A percentile compares a stretch with the other conserved stretches of the same genome.
These are phyloP conservation scores for Herpailurus yagouaroundi DNA, from an alignment of 2,113 vertebrate genomes.

Conservation along the genomic window DNA sequence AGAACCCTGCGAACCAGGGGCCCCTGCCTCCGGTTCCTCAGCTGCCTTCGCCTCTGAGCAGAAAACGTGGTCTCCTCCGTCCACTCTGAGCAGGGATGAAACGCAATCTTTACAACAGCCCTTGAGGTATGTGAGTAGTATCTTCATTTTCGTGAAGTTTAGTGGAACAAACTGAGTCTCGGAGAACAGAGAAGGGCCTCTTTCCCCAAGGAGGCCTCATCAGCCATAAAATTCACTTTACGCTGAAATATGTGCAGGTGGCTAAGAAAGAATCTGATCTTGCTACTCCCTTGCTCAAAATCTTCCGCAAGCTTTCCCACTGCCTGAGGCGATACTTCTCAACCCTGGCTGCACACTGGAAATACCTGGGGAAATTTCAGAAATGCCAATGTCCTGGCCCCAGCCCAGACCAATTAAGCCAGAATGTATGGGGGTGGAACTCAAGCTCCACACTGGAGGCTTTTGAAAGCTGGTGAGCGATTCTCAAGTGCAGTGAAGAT, in stretches of 20 bases:
- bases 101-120: not conserved
- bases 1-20: not conserved
- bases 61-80: not conserved
- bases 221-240: slow-evolving; percentile 35
- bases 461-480: slow-evolving; percentile 13
- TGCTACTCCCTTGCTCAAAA: not conserved
- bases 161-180: slow-evolving; percentile 30
- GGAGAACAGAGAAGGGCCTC: not conserved
- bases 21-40: not conserved
- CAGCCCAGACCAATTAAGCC: slow-evolving; percentile 44
- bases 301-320: not conserved
- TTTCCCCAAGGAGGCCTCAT: slow-evolving; percentile 6
- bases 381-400: slow-evolving; percentile 29
- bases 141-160: slow-evolving; percentile 27
- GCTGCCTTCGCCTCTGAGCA: not conserved
- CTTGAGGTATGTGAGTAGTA: not conserved
- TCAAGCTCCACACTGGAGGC: not conserved
- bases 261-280: slow-evolving; percentile 57
- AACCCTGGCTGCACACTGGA: not conserved
- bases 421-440: not conserved
- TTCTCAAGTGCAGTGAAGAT: not conserved
- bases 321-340: slow-evolving; percentile 8
- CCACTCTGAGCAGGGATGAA: not conserved
- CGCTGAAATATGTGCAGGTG: slow-evolving; percentile 5
- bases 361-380: slow-evolving; percentile 47